These are phyloP conservation scores for Benitochromis conjunctus DNA, from an alignment of 2,113 vertebrate species.

Conservation along the genomic window DNA sequence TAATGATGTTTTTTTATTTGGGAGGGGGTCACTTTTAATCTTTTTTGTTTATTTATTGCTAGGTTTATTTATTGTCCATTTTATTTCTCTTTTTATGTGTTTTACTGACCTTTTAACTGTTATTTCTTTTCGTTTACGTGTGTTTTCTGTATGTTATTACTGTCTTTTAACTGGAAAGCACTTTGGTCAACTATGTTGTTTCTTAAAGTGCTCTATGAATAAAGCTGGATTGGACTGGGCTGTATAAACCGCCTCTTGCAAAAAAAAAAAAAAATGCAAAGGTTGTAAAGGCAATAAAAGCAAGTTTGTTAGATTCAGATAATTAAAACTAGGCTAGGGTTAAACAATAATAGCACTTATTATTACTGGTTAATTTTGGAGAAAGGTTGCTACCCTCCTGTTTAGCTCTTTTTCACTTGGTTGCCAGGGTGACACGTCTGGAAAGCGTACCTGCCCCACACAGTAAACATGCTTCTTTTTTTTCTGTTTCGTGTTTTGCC, in stretches of 20 bases:
- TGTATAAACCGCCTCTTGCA: background rate
- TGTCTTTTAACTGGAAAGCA: background rate
- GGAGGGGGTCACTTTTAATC: background rate
- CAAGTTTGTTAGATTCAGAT: background rate
- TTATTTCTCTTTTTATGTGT: background rate
- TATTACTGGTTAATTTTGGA: background rate
- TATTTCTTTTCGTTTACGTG: background rate
- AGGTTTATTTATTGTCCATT: background rate
- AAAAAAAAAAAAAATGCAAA: background rate
- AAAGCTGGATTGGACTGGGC: no score
- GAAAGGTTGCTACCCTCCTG: background rate
- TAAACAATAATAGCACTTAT: background rate
- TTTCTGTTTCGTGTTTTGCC: background rate
- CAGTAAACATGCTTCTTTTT: background rate
- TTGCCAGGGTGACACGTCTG: background rate
- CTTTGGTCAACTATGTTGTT: background rate
- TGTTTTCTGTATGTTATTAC: background rate
- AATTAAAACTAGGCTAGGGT: background rate
- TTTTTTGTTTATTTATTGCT: background rate
- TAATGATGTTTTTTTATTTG: background rate
- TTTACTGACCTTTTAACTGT: background rate
- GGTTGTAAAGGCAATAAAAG: background rate
- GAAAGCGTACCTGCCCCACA: background rate
- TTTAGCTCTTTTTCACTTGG: background rate
- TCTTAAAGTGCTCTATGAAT: background rate